phyloP scores from a whole-genome alignment of 2,888 invertebrate species.

The Drosophila falleni region DNA sequence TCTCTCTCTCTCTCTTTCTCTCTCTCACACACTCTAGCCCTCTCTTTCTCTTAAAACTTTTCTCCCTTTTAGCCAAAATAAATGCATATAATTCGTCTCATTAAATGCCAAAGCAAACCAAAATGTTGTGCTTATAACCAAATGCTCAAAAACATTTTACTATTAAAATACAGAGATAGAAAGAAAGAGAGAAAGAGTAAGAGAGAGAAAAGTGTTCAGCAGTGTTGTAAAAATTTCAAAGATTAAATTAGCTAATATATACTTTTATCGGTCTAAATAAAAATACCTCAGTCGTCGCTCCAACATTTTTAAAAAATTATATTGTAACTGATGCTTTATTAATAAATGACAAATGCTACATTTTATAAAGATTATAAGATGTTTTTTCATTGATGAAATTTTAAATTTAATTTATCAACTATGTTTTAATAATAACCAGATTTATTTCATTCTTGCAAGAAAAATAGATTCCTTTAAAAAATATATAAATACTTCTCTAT shows the following conservation, averaged over 20 bases:
- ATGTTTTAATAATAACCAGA: no score
- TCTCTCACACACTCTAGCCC: neutral
- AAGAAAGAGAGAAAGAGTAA: neutral
- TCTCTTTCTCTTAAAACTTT: neutral
- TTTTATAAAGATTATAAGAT: no score
- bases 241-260: neutral
- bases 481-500: no score
- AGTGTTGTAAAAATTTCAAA: neutral
- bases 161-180: neutral
- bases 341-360: no score
- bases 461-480: no score
- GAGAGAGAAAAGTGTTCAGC: neutral
- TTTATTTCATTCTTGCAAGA: no score
- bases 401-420: no score
- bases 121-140: conserved; percentile 12
- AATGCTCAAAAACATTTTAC: conserved; percentile 21
- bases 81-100: conserved; percentile 45
- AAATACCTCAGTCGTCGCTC: no score
- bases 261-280: no score
- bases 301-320: no score
- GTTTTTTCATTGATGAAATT: no score
- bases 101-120: conserved; percentile 25
- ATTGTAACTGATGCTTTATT: no score
- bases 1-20: neutral
- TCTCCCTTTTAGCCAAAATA: conserved; percentile 12